Percentiles rank a stretch among this genome's conserved stretches.
phyloP scores from a whole-genome alignment of 1,140 invertebrate genomes.

The Lordiphosa stackelbergi region DNA sequence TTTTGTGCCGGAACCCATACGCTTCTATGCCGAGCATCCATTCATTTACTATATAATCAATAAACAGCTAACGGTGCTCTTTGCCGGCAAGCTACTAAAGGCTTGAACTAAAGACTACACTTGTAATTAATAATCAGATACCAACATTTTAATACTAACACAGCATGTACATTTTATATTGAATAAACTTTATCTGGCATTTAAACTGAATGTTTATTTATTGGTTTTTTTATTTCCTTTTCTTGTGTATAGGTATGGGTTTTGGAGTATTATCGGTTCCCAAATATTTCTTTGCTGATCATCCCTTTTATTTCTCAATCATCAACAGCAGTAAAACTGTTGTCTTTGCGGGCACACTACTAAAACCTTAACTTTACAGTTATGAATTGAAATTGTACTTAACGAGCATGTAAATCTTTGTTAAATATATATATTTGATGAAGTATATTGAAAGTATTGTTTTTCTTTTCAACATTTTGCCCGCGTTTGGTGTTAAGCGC shows the following conservation, averaged over 20 bases:
- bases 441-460: background rate
- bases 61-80: constrained; percentile 19
- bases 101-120: constrained; percentile 20
- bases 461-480: constrained; percentile 5
- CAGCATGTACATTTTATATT: constrained; percentile 25
- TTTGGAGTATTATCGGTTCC: too few species aligned
- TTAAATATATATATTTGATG: constrained; percentile 5
- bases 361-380: background rate
- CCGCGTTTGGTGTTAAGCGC: too few species aligned
- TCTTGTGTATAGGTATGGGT: background rate
- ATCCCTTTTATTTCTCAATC: constrained; percentile 2
- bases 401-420: constrained; percentile 1
- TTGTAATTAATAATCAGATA: constrained; percentile 19
- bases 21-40: constrained; percentile 44
- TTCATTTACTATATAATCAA: constrained; percentile 40
- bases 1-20: constrained; percentile 30
- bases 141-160: constrained; percentile 27
- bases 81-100: constrained; percentile 31
- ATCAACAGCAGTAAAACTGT: too few species aligned
- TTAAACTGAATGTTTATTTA: background rate
- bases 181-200: too few species aligned
- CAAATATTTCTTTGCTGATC: background rate
- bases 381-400: too few species aligned
- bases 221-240: background rate
- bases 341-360: background rate